Evolutionary conservation across 2,888 invertebrate genomes (phyloP).

Genomic region (Tenthredo scrophulariae): DNA sequence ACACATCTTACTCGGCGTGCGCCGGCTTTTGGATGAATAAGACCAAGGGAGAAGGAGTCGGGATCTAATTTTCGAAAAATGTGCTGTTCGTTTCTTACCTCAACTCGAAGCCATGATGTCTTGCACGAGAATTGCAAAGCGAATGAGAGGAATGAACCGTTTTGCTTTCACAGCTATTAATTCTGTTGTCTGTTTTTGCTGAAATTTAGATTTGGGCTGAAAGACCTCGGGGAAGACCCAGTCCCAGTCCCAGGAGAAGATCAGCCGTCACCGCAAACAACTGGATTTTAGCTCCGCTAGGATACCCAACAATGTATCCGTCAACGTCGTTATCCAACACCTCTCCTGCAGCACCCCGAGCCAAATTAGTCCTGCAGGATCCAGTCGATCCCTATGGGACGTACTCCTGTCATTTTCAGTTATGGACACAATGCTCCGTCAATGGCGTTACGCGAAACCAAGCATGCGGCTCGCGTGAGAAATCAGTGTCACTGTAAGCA

Average conservation of each 20-base stretch:
- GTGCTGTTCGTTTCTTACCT: background rate
- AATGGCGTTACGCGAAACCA: slow-evolving; percentile 69
- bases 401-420: slow-evolving; percentile 71
- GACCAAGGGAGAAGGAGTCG: background rate
- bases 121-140: background rate
- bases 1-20: slow-evolving; percentile 18
- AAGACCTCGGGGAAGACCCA: slow-evolving; percentile 51
- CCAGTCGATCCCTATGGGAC: slow-evolving; percentile 71
- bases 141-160: background rate
- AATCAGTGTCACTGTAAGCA: slow-evolving; percentile 12
- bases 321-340: slow-evolving; percentile 67
- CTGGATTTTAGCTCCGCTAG: slow-evolving; percentile 70
- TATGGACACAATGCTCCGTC: slow-evolving; percentile 62
- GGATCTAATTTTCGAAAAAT: background rate
- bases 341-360: slow-evolving; percentile 59
- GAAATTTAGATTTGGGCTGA: slow-evolving; percentile 4
- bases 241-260: slow-evolving; percentile 54
- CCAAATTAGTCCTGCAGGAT: slow-evolving; percentile 75
- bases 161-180: background rate
- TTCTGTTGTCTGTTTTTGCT: background rate
- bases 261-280: slow-evolving; percentile 68
- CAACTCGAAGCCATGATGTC: background rate
- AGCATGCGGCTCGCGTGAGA: slow-evolving; percentile 49
- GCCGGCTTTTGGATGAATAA: background rate
- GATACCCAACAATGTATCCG: slow-evolving; percentile 73